These are phyloP conservation scores for Mactromeris polynyma DNA, from an alignment of 2,888 invertebrate genomes.

Conservation along the genomic window DNA sequence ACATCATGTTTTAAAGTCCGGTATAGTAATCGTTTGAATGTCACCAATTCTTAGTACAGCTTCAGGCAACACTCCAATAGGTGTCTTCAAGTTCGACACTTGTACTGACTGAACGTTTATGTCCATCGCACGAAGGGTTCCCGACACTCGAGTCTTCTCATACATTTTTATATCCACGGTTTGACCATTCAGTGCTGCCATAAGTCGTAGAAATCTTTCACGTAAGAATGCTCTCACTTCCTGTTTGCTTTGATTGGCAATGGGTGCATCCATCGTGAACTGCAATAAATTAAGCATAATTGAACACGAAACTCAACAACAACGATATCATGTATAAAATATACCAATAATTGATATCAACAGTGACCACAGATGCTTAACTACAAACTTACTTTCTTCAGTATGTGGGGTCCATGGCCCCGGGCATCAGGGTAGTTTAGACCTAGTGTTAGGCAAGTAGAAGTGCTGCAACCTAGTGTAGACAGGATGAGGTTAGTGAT, in stretches of 20 bases:
- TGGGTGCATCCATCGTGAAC: conserved; percentile 37
- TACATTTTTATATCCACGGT: conserved; percentile 78
- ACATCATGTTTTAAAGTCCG: conserved; percentile 38
- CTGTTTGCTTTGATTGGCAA: conserved; percentile 71
- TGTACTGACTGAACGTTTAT: conserved; percentile 80
- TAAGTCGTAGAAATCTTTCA: conserved; percentile 82
- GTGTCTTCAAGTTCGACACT: conserved; percentile 80
- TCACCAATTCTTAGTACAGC: conserved; percentile 82
- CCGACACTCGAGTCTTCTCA: conserved; percentile 79
- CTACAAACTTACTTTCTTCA: too few relatives aligned
- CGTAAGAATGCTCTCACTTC: conserved; percentile 81
- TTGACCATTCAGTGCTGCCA: conserved; percentile 76
- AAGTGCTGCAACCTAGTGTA: too few relatives aligned
- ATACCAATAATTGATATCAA: too few relatives aligned
- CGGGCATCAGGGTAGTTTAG: too few relatives aligned
- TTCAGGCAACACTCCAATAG: conserved; percentile 82
- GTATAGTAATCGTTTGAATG: conserved; percentile 46
- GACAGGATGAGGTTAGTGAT: too few relatives aligned
- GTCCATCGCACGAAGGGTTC: conserved; percentile 77
- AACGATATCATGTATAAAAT: too few relatives aligned
- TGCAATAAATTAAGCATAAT: background rate
- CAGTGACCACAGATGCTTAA: too few relatives aligned
- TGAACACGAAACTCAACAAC: too few relatives aligned
- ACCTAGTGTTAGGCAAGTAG: too few relatives aligned
- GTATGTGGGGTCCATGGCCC: too few relatives aligned